Evolutionary conservation across 2,888 invertebrate genomes (phyloP).

Genomic region (Morpho helenor): DNA sequence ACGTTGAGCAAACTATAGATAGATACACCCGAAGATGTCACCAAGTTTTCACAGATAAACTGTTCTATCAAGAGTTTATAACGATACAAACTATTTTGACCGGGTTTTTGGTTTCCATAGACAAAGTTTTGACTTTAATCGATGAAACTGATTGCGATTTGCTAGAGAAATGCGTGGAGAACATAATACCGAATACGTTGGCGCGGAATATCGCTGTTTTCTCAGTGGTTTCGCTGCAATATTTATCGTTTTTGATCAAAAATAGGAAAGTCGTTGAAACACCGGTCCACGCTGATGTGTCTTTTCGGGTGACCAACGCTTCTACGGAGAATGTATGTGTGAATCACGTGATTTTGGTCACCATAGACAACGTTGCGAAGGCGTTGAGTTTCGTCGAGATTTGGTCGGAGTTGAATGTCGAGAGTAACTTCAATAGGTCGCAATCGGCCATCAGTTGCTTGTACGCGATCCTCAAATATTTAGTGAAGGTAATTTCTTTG

Average conservation of each 20-base stretch:
- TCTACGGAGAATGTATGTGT: conserved; percentile 58
- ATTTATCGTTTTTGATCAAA: conserved; percentile 70
- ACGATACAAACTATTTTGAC: conserved; percentile 57
- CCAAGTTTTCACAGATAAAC: conserved; percentile 71
- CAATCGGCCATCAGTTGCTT: conserved; percentile 72
- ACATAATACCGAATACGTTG: conserved; percentile 50
- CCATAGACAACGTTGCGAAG: conserved; percentile 61
- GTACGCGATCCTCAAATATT: conserved; percentile 67
- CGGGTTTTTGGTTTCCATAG: conserved; percentile 51
- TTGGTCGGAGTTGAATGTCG: conserved; percentile 64
- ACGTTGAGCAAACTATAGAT: conserved; percentile 65
- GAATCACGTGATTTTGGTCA: conserved; percentile 55
- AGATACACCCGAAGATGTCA: conserved; percentile 70
- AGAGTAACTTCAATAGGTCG: conserved; percentile 59
- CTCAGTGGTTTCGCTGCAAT: conserved; percentile 67
- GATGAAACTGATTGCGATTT: conserved; percentile 66
- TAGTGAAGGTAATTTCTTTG: conserved; percentile 56
- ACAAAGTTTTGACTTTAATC: conserved; percentile 47
- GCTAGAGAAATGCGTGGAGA: conserved; percentile 63
- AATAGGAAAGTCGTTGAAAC: conserved; percentile 70
- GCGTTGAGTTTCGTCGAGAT: conserved; percentile 59
- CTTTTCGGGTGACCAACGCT: conserved; percentile 45
- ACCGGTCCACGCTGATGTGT: conserved; percentile 63
- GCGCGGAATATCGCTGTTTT: conserved; percentile 62
- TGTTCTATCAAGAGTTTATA: conserved; percentile 68